Evolutionary conservation across 2,888 invertebrate species (phyloP).

Genomic region (Archaeoteleia sp.): DNA sequence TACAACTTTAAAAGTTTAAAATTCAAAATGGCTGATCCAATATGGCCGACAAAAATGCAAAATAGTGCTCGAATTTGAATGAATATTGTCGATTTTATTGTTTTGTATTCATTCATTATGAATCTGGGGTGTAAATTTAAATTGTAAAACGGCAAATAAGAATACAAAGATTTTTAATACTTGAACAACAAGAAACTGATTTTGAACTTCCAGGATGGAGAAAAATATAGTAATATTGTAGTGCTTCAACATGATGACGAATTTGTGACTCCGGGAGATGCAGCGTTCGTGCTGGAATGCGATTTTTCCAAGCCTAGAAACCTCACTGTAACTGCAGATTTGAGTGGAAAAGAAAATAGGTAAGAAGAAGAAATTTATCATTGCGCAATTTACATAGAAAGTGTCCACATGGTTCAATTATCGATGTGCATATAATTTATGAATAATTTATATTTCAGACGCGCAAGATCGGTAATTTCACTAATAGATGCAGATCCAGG

Average conservation of each 20-base stretch:
- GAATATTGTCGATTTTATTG: conserved; percentile 2
- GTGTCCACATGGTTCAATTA: no score
- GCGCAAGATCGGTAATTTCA: conserved; percentile 58
- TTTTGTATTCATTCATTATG: not conserved
- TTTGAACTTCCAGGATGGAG: conserved; percentile 73
- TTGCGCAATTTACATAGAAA: not conserved
- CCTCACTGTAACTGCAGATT: conserved; percentile 76
- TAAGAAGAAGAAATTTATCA: no score
- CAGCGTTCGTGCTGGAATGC: conserved; percentile 81
- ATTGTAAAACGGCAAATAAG: no score
- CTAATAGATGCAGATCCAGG: conserved; percentile 62
- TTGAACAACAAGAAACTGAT: not conserved
- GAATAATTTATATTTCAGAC: no score
- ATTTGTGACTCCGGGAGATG: conserved; percentile 80
- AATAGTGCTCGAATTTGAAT: not conserved
- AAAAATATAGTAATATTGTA: conserved; percentile 79
- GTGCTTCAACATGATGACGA: conserved; percentile 82
- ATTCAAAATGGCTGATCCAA: no score
- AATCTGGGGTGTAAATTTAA: no score
- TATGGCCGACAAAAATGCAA: no score
- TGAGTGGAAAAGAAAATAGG: conserved; percentile 69
- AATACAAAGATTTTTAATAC: not conserved
- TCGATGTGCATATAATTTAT: no score
- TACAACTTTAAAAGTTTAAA: no score
- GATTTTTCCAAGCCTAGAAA: conserved; percentile 78